phyloP scores from a whole-genome alignment of 2,888 invertebrate species.

The Mesorhabditis spiculigera region DNA sequence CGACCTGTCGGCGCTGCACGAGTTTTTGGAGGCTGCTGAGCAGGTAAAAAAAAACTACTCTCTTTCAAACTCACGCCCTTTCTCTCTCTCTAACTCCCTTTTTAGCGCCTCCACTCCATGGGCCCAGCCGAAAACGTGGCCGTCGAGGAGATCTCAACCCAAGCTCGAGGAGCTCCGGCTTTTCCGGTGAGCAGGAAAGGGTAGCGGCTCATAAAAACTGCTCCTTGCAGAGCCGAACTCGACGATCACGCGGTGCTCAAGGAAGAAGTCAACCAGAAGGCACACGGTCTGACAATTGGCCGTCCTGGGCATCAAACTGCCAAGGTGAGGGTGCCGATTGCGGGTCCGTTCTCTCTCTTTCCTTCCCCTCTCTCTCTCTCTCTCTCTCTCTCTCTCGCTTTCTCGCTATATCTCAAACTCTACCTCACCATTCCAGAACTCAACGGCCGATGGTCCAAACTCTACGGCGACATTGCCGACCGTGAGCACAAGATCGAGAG shows the following conservation, averaged over 20 bases:
- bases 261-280: constrained; percentile 88
- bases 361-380: too few species aligned
- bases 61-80: too few species aligned
- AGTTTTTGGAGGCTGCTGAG: constrained; percentile 62
- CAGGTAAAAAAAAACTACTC: too few species aligned
- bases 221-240: constrained; percentile 88
- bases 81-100: background rate
- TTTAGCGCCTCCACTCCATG: background rate
- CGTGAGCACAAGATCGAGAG: constrained; percentile 83
- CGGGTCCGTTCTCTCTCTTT: constrained; percentile 61
- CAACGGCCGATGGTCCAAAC: constrained; percentile 87
- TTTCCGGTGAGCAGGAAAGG: constrained; percentile 12
- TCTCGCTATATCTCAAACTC: too few species aligned
- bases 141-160: constrained; percentile 23
- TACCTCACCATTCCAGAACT: constrained; percentile 75
- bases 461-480: constrained; percentile 85
- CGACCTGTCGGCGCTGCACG: constrained; percentile 66
- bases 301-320: constrained; percentile 64
- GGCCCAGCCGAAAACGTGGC: background rate
- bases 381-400: too few species aligned
- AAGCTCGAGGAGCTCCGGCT: constrained; percentile 26
- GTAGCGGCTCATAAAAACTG: background rate
- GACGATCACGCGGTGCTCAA: constrained; percentile 98
- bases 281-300: constrained; percentile 76
- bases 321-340: constrained; percentile 6